Evolutionary conservation across 2,888 invertebrate species (phyloP).

Genomic region (Siphlonurus alternatus): DNA sequence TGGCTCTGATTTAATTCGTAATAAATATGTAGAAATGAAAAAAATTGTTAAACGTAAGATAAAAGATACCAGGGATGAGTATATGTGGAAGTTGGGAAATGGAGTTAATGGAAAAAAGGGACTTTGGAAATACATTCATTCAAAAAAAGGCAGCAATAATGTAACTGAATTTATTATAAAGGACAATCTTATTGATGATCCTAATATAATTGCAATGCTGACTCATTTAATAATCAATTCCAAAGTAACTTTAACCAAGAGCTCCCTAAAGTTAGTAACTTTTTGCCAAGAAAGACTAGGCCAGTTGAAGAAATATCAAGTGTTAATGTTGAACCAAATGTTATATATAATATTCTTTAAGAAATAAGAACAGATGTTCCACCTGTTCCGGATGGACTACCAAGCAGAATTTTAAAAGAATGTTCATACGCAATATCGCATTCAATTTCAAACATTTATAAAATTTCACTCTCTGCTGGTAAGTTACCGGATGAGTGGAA

Average conservation of each 20-base stretch:
- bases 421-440: neutral
- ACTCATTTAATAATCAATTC: neutral
- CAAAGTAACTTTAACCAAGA: neutral
- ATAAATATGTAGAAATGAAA: neutral
- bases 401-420: neutral
- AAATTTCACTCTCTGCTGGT: slow-evolving; percentile 4
- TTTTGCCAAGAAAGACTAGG: neutral
- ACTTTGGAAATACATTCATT: neutral
- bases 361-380: neutral
- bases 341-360: too few species aligned
- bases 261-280: neutral
- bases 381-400: neutral
- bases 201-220: neutral
- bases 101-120: neutral
- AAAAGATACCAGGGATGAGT: neutral
- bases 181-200: neutral
- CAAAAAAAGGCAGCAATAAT: neutral
- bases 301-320: too few species aligned
- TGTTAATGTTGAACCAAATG: too few species aligned
- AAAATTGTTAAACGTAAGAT: neutral
- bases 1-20: neutral
- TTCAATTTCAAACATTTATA: neutral
- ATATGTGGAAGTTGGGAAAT: neutral
- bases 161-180: neutral
- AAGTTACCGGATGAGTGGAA: slow-evolving; percentile 5